Base-by-base conservation (phyloP, 2,113 vertebrate species). In the Coreoperca whiteheadi region DNA sequence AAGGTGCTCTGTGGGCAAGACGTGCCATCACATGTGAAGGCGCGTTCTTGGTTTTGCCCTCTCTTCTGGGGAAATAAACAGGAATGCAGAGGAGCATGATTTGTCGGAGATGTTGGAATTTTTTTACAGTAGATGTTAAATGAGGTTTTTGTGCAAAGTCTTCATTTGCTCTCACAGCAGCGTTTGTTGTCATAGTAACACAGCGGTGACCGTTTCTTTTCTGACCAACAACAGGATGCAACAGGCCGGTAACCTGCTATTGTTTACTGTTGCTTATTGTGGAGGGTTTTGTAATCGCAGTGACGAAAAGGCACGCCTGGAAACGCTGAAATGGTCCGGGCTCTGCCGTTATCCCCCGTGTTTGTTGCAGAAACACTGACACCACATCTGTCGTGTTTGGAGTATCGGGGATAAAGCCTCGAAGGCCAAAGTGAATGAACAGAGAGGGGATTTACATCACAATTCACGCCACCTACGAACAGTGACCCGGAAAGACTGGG, bases 161-260 rank as follows among this genome's bases (percentile, higher is more conserved):
- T 15, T 14, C 0, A 34, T 48, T 8, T 48, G 28, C 28, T 18
- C 7, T 25, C 39, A 20, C n/a, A 25, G 53, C 25, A n/a, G 37
- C 28, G 3, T 60, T 56, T 32, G 61, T 74, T 69, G 82, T 56
- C 69, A 74, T 84, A 23, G 76, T 34, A 74, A 69, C 76, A 23
- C 34, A 37, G 43, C 75, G 43, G 18, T 12, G 46, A 32, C 10
- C 8, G 16, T 34, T 34, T 60, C 28, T 30, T 18, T 34, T 20
- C 21, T 64, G 61, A 39, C 21, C 15, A 34, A 15, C 28, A 32
- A 15, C 46, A 1, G 25, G 43, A 34, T 50, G 39, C 32, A 41
- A 60, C 34, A 65, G 34, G 51, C 20, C 25, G 1, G n/a, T 30
- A 48, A 57, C 37, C 41, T 46, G 5, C 8, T 6, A 0, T 25